Evolutionary conservation across 1,140 invertebrate species (phyloP).

Genomic region (Cydia fagiglandana): DNA sequence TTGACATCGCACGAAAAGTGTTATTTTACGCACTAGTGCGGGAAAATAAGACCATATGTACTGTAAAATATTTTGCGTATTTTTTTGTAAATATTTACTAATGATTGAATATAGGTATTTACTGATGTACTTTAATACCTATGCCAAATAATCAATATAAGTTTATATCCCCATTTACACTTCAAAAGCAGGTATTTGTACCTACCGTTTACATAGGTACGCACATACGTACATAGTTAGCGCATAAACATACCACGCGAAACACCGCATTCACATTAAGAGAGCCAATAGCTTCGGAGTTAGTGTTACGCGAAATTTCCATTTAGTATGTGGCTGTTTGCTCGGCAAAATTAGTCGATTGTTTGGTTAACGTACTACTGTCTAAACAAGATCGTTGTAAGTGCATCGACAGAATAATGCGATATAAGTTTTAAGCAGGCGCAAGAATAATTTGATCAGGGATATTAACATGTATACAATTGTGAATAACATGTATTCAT

Average conservation of each 20-base stretch:
- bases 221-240: background rate
- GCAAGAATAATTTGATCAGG: background rate
- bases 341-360: conserved; percentile 66
- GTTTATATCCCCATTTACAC: conserved; percentile 39
- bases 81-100: no score
- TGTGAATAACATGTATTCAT: no score
- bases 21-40: no score
- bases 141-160: conserved; percentile 2
- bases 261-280: conserved; percentile 64
- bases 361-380: conserved; percentile 61
- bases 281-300: conserved; percentile 53
- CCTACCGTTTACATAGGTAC: conserved; percentile 19
- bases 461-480: no score
- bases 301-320: conserved; percentile 61
- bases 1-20: no score
- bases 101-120: no score
- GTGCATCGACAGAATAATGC: conserved; percentile 57
- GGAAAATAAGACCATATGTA: no score
- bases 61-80: no score
- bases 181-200: conserved; percentile 32
- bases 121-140: no score
- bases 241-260: conserved; percentile 36
- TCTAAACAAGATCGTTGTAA: conserved; percentile 57
- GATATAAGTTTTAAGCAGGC: background rate
- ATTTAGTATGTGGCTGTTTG: conserved; percentile 65